Evolutionary conservation across 2,797 vertebrate species (phyloP).

Genomic region (Sebastes cheni): DNA sequence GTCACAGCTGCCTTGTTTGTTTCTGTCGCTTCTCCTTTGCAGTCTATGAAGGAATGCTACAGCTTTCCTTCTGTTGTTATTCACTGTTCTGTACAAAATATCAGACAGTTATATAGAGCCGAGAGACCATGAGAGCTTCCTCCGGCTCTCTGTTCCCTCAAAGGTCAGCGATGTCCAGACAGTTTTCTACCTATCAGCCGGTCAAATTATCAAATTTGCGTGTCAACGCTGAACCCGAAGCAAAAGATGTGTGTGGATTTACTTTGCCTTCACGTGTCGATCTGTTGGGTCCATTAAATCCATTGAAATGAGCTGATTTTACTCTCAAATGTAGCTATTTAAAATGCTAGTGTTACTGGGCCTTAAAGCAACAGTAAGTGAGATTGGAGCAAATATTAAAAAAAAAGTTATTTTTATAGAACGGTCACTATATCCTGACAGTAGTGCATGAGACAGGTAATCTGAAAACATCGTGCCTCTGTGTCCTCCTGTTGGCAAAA

Average conservation of each 20-base stretch:
- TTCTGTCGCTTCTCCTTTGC: background rate
- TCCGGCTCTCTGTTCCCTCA: background rate
- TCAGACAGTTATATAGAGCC: background rate
- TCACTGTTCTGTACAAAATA: background rate
- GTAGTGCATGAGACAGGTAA: too few relatives aligned
- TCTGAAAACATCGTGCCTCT: too few relatives aligned
- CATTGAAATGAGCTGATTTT: background rate
- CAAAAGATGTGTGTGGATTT: background rate
- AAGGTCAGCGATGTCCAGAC: background rate
- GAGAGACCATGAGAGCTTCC: background rate
- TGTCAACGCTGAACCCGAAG: background rate
- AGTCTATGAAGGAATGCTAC: background rate
- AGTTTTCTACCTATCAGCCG: background rate
- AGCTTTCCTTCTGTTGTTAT: background rate
- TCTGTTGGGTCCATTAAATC: background rate
- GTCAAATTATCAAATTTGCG: background rate
- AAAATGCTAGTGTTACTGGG: background rate
- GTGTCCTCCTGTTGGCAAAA: too few relatives aligned
- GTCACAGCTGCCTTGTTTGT: background rate
- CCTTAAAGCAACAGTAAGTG: background rate
- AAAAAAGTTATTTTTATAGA: too few relatives aligned
- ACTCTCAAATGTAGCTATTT: background rate
- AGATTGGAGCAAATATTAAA: too few relatives aligned
- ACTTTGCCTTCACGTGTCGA: background rate
- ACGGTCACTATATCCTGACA: too few relatives aligned